Evolutionary conservation across 2,113 vertebrate species (phyloP).

Genomic region (Microtus pennsylvanicus): DNA sequence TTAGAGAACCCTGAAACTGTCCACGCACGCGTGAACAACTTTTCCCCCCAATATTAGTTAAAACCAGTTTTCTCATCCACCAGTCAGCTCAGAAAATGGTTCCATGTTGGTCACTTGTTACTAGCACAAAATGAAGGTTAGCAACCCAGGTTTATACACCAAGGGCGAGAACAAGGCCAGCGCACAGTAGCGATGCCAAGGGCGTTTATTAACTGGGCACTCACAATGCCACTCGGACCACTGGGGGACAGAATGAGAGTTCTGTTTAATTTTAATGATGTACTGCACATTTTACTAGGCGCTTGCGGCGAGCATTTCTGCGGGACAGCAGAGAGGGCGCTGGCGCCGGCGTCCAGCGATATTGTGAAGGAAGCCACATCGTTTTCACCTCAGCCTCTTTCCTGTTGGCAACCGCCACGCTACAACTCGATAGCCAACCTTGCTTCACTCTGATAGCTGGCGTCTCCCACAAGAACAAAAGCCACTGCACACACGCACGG

Average conservation of each 20-base stretch:
- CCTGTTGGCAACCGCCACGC: not conserved
- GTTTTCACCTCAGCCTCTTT: not conserved
- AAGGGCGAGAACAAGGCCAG: not conserved
- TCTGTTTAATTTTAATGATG: not conserved
- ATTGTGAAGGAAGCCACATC: not conserved
- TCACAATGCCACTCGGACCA: not conserved
- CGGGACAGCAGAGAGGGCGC: not conserved
- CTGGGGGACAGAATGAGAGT: not conserved
- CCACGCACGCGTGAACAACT: too few relatives aligned
- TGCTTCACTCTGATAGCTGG: not conserved
- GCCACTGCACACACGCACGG: too few relatives aligned
- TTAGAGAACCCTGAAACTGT: not conserved
- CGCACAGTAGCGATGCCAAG: fast-evolving
- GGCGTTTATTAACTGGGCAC: not conserved
- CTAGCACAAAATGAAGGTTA: not conserved
- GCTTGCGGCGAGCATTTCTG: not conserved
- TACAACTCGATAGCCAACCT: not conserved
- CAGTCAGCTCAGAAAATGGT: not conserved
- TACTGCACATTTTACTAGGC: not conserved
- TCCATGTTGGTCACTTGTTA: not conserved
- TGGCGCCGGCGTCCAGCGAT: not conserved
- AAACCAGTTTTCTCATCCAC: not conserved
- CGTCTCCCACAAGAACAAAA: not conserved
- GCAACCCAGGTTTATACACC: not conserved
- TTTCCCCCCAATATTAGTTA: not conserved